A percentile compares a stretch with the other conserved stretches of the same genome.
phyloP scores from a whole-genome alignment of 2,797 vertebrate species.

The Aldrovandia affinis region DNA sequence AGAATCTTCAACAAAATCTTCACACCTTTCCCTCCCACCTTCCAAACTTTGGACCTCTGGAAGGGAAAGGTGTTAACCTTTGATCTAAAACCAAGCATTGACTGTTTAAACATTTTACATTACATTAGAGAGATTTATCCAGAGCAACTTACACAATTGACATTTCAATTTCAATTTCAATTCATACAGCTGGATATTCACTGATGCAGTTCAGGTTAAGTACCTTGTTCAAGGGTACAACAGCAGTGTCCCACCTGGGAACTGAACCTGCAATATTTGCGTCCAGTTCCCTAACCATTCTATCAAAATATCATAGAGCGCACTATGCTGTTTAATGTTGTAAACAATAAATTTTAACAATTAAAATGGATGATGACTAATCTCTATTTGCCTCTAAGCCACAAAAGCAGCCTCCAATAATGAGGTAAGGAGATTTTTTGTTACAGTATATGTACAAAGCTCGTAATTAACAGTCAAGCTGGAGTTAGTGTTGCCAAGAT shows the following conservation, averaged over 20 bases:
- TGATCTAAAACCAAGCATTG: not conserved
- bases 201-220: no score
- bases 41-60: not conserved
- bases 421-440: not conserved
- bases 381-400: not conserved
- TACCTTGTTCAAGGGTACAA: no score
- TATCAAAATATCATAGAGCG: not conserved
- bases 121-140: no score
- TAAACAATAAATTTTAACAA: no score
- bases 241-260: no score
- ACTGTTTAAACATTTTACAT: no score
- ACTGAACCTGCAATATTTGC: no score
- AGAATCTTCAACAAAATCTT: slow-evolving; percentile 7
- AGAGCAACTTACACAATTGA: no score
- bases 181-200: no score
- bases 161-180: no score
- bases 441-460: not conserved
- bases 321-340: not conserved
- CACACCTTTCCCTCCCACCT: slow-evolving; percentile 12
- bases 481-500: not conserved
- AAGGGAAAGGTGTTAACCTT: not conserved
- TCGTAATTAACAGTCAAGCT: not conserved
- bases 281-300: no score
- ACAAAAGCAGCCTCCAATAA: not conserved
- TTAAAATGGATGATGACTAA: not conserved